Base-by-base conservation (phyloP, 2,797 vertebrate genomes). In the Anas acuta region DNA sequence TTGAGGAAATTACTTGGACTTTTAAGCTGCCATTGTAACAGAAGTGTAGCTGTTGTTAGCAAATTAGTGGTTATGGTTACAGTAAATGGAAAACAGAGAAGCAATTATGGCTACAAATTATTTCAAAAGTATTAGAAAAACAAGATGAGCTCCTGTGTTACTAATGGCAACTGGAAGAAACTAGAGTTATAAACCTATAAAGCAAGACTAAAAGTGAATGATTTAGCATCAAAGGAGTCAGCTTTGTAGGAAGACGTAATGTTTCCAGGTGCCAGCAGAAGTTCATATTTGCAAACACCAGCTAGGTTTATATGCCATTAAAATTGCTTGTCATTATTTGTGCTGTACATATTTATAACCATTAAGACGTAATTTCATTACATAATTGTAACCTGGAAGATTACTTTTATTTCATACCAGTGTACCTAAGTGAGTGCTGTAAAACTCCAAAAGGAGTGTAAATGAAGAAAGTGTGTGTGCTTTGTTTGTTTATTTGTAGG, bases 121-220 rank as follows among this genome's bases (percentile, higher is more conserved):
- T 95, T 96, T 97, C 33, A 57, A 80, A 96, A 81, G 49, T 71
- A 81, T 76, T 93, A 92, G 72, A 87, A 67, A 88, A 91, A 20
- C 17, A 92, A 89, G n/a, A 56, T 30, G 28, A 90, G 11, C n/a
- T 77, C 21, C 32, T 54, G 19, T 19, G 6, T 83, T 94, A 87
- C 53, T 92, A 94, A 87, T 19, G 67, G 39, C 65, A 93, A 77
- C 88, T 84, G 43, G 77, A 79, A 30, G 39, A 75, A 93, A 80
- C 45, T 30, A 78, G 77, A 94, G 33, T 11, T 49, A 43, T 32
- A 92, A 37, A 89, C 13, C 21, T 85, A 19, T 16, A 93, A 95
- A 79, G n/a, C 51, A 92, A 85, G 82, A 93, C 9, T 21, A 78
- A 74, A 93, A 47, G 4, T 14, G 3, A 88, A 62, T 7, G 10